Evolutionary conservation across 1,140 invertebrate species (phyloP), one percentile per base, ranked within the genome.

Genomic region (Drosophila repleta): DNA sequence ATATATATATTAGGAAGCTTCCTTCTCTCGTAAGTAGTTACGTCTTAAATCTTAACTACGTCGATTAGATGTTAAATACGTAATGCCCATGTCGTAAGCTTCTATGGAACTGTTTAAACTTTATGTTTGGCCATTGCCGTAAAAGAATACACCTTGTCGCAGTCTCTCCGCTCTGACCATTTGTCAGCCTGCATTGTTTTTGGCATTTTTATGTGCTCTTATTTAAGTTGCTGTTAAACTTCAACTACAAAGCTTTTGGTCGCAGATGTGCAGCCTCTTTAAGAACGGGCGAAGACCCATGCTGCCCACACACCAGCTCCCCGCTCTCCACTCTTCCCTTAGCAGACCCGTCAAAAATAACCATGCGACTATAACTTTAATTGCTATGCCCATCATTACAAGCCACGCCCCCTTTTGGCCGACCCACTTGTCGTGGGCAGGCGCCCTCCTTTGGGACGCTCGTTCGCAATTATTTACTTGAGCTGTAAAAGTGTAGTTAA

Each of bases 401-500:
- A 82, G 82, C 55, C 69, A 64, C 69, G 65, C 57, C 61, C 69
- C 65, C 32, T 43, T 17, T 37, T 3, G 18, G 6, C 15, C 15
- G 20, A 6, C 32, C 41, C 57, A 15, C 7, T 49, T 53, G 52
- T 21, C 26, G 26, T 32, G 26, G 49, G 17, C 29, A 32, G 37
- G 46, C 15, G 37, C 21, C 26, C 21, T 13, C n/a, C 21, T 18
- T 45, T 35, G 41, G 48, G 71, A 43, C 68, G 51, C 49, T 56
- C 45, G 17, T 64, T 55, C 76, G 82, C 78, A 87, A 87, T 87
- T 87, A 87, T 87, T 87, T 87, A 87, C 82, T 87, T 87, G 82
- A 87, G 82, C 82, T 85, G 83, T 87, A 87, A 87, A 87, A 87
- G 78, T 82, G 82, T 87, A 87, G 82, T 87, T 88, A 87, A 87